A percentile compares a stretch with the other conserved stretches of the same genome.
Conservation (phyloP, 2,888 invertebrate genomes). For the Melanophora roralis region DNA sequence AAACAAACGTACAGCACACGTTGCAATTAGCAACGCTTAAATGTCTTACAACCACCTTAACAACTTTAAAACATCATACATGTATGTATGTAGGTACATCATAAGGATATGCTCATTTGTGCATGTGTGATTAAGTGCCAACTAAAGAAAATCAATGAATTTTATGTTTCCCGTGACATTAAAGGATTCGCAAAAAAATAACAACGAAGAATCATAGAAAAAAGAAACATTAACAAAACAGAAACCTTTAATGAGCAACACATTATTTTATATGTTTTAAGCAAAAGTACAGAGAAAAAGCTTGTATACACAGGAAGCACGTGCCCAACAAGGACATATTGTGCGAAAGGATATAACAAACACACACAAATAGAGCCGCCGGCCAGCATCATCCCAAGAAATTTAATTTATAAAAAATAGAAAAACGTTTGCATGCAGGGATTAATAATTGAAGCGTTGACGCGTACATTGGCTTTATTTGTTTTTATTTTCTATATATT, state of each 20-base stretch:
- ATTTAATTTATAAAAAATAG: constrained; percentile 24
- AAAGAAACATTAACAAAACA: constrained; percentile 7
- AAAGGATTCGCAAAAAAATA: constrained; percentile 37
- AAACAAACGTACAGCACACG: constrained; percentile 64
- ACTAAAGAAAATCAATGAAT: constrained; percentile 56
- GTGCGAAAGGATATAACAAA: constrained; percentile 38
- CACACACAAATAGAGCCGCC: constrained; percentile 14
- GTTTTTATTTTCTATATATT: constrained; percentile 68
- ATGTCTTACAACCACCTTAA: constrained; percentile 64
- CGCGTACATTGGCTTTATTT: constrained; percentile 65
- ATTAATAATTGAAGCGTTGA: constrained; percentile 62
- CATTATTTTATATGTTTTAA: constrained; percentile 45
- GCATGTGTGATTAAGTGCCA: constrained; percentile 23
- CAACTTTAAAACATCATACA: constrained; percentile 43
- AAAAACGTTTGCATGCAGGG: constrained; percentile 41
- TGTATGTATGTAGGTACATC: too few relatives aligned
- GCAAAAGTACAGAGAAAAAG: neutral
- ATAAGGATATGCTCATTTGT: neutral
- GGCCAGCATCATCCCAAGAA: constrained; percentile 29
- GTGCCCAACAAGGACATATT: constrained; percentile 60
- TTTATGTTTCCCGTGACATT: constrained; percentile 60
- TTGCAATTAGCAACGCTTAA: constrained; percentile 64
- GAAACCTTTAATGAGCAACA: constrained; percentile 50
- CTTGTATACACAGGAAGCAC: constrained; percentile 50
- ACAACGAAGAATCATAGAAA: neutral